Base-by-base conservation (phyloP, 2,797 vertebrate species). In the Halcyon smyrnensis region DNA sequence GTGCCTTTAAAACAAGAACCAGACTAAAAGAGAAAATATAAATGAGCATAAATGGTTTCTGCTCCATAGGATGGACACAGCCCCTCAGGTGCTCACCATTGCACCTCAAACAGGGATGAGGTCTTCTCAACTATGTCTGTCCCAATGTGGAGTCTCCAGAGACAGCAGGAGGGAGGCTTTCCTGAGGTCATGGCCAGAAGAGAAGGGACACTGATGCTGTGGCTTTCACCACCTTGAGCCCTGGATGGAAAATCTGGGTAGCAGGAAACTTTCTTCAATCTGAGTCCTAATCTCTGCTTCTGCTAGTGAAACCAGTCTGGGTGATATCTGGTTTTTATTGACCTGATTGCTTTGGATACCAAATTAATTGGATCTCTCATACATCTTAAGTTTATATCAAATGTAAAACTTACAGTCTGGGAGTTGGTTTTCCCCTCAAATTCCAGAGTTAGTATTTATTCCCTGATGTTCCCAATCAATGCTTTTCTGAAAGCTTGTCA, bases 51-150 rank as follows among this genome's bases (percentile, higher is more conserved):
- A 36, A 23, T 0, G 0, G 16, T 51, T 79, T 83, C 59, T 83
- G 36, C 36, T 79, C 30, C 46, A 50, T 15, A 50, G 11, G 70
- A 50, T 1, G 0, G 28, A 15, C 50, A 11, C 0, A 0, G 21
- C 11, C 20, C 3, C 6, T 69, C 2, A 1, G 27, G 39, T 73
- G 25, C 20, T 57, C 23, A 73, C 43, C 20, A 11, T 6, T 51
- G 63, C 1, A 0, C 34, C 34, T 71, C 5, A 3, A 28, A 17
- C 12, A 15, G 15, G 41, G 8, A 41, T 39, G 8, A 14, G 24
- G 24, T 32, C 68, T 48, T 64, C n/a, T 85, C n/a, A 56, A 11
- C 36, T 59, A 11, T 27, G 32, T 17, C 34, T 1, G 0, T 12
- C 12, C 8, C 0, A 0, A 3, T 51, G 25, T 41, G 39, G 28